Percentiles rank a stretch among this genome's conserved stretches.
These are phyloP conservation scores for Lerista edwardsae DNA, from an alignment of 2,797 vertebrate genomes.

Conservation along the genomic window DNA sequence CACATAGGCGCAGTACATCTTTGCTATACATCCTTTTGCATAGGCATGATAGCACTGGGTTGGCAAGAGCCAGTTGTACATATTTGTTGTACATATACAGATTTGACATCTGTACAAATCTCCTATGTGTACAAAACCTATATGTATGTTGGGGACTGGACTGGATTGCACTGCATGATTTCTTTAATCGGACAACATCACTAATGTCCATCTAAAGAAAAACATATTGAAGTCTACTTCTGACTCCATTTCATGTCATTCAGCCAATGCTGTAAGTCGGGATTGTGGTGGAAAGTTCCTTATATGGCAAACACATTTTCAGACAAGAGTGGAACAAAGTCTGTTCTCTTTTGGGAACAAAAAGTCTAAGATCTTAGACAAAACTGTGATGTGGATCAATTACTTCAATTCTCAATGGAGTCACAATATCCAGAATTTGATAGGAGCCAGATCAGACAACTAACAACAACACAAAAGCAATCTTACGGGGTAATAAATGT, in stretches of 20 bases:
- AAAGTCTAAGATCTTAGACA: background rate
- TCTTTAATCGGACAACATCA: slow-evolving; percentile 22
- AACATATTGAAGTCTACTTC: background rate
- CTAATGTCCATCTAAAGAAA: background rate
- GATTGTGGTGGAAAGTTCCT: background rate
- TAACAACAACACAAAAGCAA: slow-evolving; percentile 15
- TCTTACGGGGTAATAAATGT: background rate
- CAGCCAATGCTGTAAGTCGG: background rate
- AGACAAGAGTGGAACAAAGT: background rate
- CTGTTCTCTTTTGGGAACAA: background rate
- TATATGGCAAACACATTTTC: background rate
- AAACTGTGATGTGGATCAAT: background rate
- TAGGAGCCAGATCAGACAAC: slow-evolving; percentile 1
- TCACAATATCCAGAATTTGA: background rate
- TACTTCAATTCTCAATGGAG: background rate
- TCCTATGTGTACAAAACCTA: too few relatives aligned
- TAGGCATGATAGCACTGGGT: too few relatives aligned
- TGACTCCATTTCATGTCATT: background rate
- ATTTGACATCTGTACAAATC: too few relatives aligned
- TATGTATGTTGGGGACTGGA: background rate
- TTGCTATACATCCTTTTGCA: too few relatives aligned
- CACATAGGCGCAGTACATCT: too few relatives aligned
- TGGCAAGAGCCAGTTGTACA: too few relatives aligned
- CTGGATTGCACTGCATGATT: background rate
- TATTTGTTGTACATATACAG: too few relatives aligned